These are phyloP conservation scores for Onychomys leucogaster DNA, from an alignment of 2,797 vertebrate genomes.

Conservation along the genomic window DNA sequence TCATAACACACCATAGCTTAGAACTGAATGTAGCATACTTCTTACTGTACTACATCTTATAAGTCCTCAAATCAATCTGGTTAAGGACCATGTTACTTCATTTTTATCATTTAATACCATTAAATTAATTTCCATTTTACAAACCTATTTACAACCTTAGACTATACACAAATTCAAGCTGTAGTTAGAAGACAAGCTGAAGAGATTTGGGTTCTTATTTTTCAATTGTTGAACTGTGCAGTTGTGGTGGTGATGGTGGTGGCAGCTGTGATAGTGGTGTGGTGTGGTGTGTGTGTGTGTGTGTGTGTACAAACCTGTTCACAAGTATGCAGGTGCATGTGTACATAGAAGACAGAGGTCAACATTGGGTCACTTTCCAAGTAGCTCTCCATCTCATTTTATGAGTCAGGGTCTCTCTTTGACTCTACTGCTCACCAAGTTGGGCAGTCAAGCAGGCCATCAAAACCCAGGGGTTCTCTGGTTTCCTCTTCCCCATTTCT, in stretches of 20 bases:
- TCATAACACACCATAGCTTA: neutral
- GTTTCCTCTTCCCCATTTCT: neutral
- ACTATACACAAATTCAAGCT: neutral
- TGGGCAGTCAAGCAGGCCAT: neutral
- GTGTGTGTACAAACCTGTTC: neutral
- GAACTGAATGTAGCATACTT: neutral
- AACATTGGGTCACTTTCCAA: neutral
- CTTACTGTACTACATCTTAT: neutral
- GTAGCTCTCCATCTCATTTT: neutral
- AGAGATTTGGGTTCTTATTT: neutral
- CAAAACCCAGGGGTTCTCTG: neutral
- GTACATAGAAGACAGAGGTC: neutral
- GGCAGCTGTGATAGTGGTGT: neutral
- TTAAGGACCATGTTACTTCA: neutral
- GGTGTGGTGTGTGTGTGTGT: neutral
- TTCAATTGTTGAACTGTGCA: too few species aligned
- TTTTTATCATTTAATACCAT: neutral
- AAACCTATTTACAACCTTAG: neutral
- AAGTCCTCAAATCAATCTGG: neutral
- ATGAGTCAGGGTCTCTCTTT: neutral
- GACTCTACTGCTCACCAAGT: neutral
- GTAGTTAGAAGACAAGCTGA: neutral
- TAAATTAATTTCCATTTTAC: neutral
- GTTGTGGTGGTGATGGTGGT: too few species aligned
- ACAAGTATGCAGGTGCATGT: neutral